Percentiles rank a stretch among this genome's conserved stretches.
phyloP scores from a whole-genome alignment of 2,888 invertebrate species.

The Omphaloscelis lunosa region DNA sequence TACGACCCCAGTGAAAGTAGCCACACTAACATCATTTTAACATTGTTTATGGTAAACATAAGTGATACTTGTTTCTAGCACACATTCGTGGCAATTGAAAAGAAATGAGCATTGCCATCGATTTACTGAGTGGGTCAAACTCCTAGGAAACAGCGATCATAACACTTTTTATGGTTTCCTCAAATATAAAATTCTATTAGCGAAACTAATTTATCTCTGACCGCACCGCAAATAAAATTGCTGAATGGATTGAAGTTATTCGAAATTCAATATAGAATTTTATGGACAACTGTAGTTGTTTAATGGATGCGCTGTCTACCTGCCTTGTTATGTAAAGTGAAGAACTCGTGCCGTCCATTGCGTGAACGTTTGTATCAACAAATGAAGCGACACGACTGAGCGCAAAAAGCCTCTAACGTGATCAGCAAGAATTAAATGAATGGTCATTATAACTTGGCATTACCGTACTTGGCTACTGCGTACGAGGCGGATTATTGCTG shows the following conservation, averaged over 20 bases:
- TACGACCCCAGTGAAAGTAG: constrained; percentile 52
- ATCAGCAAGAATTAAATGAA: constrained; percentile 74
- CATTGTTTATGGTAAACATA: constrained; percentile 44
- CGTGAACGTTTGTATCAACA: constrained; percentile 54
- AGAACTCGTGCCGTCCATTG: constrained; percentile 49
- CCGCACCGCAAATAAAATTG: constrained; percentile 50
- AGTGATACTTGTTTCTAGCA: constrained; percentile 47
- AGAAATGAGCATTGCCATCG: constrained; percentile 44
- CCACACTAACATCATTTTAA: constrained; percentile 39
- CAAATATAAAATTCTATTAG: constrained; percentile 60
- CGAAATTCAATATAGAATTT: constrained; percentile 45
- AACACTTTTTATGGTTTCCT: constrained; percentile 63
- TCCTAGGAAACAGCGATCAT: constrained; percentile 44
- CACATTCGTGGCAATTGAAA: constrained; percentile 53
- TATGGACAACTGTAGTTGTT: constrained; percentile 34
- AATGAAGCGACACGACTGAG: constrained; percentile 50
- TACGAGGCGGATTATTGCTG: constrained; percentile 67
- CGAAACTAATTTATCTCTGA: constrained; percentile 59
- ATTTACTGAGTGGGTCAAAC: constrained; percentile 60
- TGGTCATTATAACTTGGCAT: constrained; percentile 73
- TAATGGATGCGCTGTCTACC: constrained; percentile 38
- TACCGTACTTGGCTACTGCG: constrained; percentile 69
- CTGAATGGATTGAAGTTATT: constrained; percentile 44
- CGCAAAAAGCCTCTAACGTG: constrained; percentile 69
- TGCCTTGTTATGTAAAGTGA: constrained; percentile 57